Evolutionary conservation across 1,140 invertebrate genomes (phyloP).

Genomic region (Centruroides sculpturatus): DNA sequence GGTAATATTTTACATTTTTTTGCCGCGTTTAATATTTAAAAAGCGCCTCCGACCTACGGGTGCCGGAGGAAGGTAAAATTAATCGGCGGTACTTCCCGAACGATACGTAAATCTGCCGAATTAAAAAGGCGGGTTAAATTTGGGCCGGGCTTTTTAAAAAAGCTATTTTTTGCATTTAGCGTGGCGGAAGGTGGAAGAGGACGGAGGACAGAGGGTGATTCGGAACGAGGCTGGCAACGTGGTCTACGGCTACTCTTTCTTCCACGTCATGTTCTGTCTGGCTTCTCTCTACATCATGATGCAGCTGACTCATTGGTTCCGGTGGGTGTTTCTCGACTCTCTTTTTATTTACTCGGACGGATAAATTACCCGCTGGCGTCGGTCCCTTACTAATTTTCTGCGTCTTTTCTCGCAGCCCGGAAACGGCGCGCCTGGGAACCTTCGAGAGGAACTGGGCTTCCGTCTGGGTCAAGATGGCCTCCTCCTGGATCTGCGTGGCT

Average conservation of each 20-base stretch:
- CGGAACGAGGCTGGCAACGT: conserved; percentile 30
- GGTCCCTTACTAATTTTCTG: background rate
- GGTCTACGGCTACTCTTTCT: conserved; percentile 32
- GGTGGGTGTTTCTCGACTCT: conserved; percentile 21
- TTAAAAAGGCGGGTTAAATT: too few species aligned
- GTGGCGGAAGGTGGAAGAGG: conserved; percentile 12
- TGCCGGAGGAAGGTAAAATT: too few species aligned
- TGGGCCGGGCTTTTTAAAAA: too few species aligned
- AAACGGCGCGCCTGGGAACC: conserved; percentile 17
- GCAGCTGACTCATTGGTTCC: conserved; percentile 37
- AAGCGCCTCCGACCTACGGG: too few species aligned
- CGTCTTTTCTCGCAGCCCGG: conserved; percentile 16
- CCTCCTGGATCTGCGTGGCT: conserved; percentile 21
- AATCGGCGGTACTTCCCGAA: too few species aligned
- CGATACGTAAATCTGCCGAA: too few species aligned
- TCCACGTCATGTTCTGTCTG: conserved; percentile 31
- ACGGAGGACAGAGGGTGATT: conserved; percentile 29
- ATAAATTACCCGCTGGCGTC: background rate
- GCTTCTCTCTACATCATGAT: conserved; percentile 35
- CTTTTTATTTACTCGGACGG: background rate
- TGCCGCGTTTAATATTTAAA: too few species aligned
- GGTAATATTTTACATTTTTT: too few species aligned
- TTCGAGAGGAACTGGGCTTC: conserved; percentile 23
- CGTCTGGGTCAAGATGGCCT: conserved; percentile 24
- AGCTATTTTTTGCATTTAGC: conserved; percentile 1